Evolutionary conservation across 2,113 vertebrate genomes (phyloP).

Genomic region (Pimephales promelas): DNA sequence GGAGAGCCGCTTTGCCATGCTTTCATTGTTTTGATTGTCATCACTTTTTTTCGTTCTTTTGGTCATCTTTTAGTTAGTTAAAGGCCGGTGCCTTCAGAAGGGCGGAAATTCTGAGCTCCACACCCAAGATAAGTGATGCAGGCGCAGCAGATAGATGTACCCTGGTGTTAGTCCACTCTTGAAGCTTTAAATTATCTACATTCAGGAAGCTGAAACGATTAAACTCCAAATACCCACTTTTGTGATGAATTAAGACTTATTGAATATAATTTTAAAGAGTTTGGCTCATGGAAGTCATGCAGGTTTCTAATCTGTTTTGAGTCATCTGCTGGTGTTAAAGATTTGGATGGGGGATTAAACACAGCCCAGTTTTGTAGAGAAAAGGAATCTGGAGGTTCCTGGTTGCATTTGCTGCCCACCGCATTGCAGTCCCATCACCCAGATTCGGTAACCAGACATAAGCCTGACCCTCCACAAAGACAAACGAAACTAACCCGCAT

Average conservation of each 20-base stretch:
- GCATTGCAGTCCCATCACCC: constrained; percentile 25
- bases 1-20: too few species aligned
- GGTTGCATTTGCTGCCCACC: constrained; percentile 4
- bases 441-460: constrained; percentile 31
- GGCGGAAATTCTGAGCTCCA: not conserved
- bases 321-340: not conserved
- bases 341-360: not conserved
- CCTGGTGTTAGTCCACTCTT: not conserved
- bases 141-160: constrained; percentile 54
- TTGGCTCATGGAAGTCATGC: not conserved
- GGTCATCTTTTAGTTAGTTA: not conserved
- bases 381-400: not conserved
- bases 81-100: not conserved
- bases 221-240: not conserved
- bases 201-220: constrained; percentile 37
- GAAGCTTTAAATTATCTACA: not conserved
- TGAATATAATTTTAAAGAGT: not conserved
- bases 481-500: not conserved
- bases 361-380: constrained; percentile 40
- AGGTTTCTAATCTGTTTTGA: not conserved
- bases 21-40: too few species aligned
- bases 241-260: not conserved
- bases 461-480: not conserved
- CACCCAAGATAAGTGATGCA: constrained; percentile 70
- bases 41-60: too few species aligned